These are phyloP conservation scores for Progne subis DNA, from an alignment of 2,113 vertebrate species.

Conservation along the genomic window DNA sequence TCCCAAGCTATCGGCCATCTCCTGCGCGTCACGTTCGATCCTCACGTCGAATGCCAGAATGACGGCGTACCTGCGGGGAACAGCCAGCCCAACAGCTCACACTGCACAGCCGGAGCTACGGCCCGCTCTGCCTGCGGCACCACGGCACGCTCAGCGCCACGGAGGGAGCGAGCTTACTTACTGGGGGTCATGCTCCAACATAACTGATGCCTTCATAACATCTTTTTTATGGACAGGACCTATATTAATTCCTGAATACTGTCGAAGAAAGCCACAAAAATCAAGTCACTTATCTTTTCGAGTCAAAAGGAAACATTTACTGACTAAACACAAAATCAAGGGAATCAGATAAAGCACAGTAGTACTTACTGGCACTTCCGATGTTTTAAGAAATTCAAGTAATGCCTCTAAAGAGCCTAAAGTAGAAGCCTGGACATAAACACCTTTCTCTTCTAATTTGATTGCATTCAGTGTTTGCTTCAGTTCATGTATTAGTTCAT, in stretches of 20 bases:
- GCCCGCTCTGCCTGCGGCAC: neutral
- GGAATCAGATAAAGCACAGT: neutral
- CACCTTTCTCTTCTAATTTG: conserved; percentile 97
- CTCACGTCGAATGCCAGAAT: conserved; percentile 97
- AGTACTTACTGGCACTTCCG: conserved; percentile 89
- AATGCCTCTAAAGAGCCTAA: conserved; percentile 95
- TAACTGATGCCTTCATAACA: conserved; percentile 95
- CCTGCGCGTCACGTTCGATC: conserved; percentile 95
- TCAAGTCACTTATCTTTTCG: neutral
- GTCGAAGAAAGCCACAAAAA: conserved; percentile 8
- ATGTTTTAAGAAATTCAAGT: conserved; percentile 94
- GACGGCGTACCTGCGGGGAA: conserved; percentile 85
- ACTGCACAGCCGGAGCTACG: fast-evolving
- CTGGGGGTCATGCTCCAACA: conserved; percentile 97
- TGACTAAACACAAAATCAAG: neutral
- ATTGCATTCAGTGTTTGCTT: conserved; percentile 96
- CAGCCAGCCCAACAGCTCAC: neutral
- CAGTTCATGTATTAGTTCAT: conserved; percentile 92
- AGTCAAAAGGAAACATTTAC: neutral
- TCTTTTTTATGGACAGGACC: conserved; percentile 97
- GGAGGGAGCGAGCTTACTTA: conserved; percentile 57
- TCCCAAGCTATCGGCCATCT: conserved; percentile 95
- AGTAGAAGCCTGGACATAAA: conserved; percentile 97
- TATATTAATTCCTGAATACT: conserved; percentile 99
- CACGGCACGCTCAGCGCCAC: fast-evolving